phyloP scores from a whole-genome alignment of 30 jellyfish, hydroid and myxozoan genomes.

The Aurelia aurita region DNA sequence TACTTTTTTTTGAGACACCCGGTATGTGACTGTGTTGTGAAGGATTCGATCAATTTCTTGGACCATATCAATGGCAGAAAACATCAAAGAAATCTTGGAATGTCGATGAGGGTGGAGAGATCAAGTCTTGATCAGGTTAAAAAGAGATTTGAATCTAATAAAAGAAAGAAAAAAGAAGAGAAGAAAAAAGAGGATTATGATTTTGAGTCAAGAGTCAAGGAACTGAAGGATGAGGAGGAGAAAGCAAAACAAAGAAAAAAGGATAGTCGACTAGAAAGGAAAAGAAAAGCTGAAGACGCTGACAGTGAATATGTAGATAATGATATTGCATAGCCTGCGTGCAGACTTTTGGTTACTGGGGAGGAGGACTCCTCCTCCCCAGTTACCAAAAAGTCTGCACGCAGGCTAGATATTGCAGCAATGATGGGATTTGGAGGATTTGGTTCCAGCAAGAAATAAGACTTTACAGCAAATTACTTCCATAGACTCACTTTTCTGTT shows the following conservation, averaged over 20 bases:
- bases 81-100: conserved; percentile 98
- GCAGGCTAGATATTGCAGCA: too few relatives aligned
- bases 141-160: conserved; percentile 84
- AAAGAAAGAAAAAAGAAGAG: conserved; percentile 89
- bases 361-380: too few relatives aligned
- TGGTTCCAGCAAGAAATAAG: conserved; percentile 79
- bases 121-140: conserved; percentile 97
- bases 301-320: conserved; percentile 78
- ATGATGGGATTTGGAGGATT: conserved; percentile 99
- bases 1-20: too few relatives aligned
- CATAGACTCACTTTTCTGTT: neutral
- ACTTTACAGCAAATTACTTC: too few relatives aligned
- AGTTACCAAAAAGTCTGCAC: too few relatives aligned
- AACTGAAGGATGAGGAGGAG: conserved; percentile 97
- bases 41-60: conserved; percentile 96
- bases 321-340: too few relatives aligned
- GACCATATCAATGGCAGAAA: conserved; percentile 99
- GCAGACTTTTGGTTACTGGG: too few relatives aligned
- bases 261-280: conserved; percentile 76
- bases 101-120: conserved; percentile 99
- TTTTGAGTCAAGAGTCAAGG: conserved; percentile 96
- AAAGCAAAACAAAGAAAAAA: conserved; percentile 71
- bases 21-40: conserved; percentile 99
- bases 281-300: conserved; percentile 86
- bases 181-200: conserved; percentile 92